These are phyloP conservation scores for Chirona hameri DNA, from an alignment of 2,888 invertebrate genomes.

Conservation along the genomic window DNA sequence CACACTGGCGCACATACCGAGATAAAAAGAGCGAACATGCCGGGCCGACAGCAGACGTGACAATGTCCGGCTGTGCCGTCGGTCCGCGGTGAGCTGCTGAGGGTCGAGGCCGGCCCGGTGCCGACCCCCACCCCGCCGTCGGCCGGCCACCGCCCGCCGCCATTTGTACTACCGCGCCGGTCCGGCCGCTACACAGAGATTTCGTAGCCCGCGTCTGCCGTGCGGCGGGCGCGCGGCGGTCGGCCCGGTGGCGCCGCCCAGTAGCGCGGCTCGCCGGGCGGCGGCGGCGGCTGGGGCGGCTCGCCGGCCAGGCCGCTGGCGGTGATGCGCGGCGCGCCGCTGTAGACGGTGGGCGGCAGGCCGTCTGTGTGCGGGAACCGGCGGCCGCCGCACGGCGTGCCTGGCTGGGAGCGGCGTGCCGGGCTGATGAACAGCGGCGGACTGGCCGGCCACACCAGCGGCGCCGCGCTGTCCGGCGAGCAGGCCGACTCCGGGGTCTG, in stretches of 20 bases:
- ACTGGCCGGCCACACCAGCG: slow-evolving; percentile 3
- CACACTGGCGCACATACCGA: not conserved
- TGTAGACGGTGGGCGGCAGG: not conserved
- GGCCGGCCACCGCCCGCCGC: no score
- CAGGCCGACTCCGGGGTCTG: slow-evolving; percentile 3
- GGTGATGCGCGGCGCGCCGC: slow-evolving; percentile 23
- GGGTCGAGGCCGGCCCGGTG: not conserved
- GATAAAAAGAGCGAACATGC: not conserved
- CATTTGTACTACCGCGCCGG: not conserved
- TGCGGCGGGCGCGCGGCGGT: not conserved
- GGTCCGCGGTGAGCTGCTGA: not conserved
- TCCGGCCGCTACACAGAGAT: not conserved
- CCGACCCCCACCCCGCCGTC: not conserved
- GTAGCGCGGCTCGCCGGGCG: not conserved
- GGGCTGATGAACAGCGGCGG: slow-evolving; percentile 1
- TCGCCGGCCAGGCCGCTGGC: slow-evolving; percentile 8
- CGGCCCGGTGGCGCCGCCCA: not conserved
- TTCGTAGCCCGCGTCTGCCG: slow-evolving; percentile 7
- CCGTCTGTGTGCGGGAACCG: not conserved
- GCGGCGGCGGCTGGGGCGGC: not conserved
- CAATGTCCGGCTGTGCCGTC: not conserved
- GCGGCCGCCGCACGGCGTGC: not conserved
- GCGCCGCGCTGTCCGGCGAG: not conserved
- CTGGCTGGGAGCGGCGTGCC: slow-evolving; percentile 25
- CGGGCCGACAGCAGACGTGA: not conserved